Evolutionary conservation across 2,888 invertebrate species (phyloP).

Genomic region (Timandra comae): DNA sequence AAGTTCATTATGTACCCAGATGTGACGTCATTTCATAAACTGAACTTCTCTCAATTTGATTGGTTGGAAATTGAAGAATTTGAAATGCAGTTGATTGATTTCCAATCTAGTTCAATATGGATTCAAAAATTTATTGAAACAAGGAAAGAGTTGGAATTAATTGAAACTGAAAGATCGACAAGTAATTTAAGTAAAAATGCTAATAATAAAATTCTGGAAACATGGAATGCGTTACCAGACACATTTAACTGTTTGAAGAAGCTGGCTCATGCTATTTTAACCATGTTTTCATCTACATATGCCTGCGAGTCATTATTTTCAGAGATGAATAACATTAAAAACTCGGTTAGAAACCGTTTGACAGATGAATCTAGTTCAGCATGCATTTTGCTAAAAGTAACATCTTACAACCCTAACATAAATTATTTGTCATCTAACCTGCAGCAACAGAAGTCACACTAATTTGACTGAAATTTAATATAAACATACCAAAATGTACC

Average conservation of each 20-base stretch:
- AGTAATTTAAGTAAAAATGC: too few relatives aligned
- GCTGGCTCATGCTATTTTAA: conserved; percentile 24
- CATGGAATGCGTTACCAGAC: conserved; percentile 23
- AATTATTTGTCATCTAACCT: conserved; percentile 18
- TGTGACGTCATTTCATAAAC: neutral
- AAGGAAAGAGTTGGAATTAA: conserved; percentile 17
- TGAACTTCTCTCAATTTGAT: neutral
- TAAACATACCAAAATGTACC: too few relatives aligned
- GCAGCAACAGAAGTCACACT: conserved; percentile 18
- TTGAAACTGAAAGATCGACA: conserved; percentile 13
- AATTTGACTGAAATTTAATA: too few relatives aligned
- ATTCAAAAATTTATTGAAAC: conserved; percentile 10
- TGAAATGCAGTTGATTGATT: conserved; percentile 23
- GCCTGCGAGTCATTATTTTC: conserved; percentile 25
- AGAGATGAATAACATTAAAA: conserved; percentile 22
- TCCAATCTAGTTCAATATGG: conserved; percentile 20
- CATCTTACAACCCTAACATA: conserved; percentile 18
- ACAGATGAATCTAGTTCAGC: conserved; percentile 26
- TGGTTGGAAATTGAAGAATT: too few relatives aligned
- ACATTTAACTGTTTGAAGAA: conserved; percentile 25
- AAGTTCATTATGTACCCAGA: too few relatives aligned
- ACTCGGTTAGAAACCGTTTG: conserved; percentile 22
- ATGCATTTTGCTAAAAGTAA: conserved; percentile 25
- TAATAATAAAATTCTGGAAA: conserved; percentile 24
- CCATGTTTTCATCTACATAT: conserved; percentile 20